These are phyloP conservation scores for Catagonus wagneri DNA, from an alignment of 2,113 vertebrate species.

Conservation along the genomic window DNA sequence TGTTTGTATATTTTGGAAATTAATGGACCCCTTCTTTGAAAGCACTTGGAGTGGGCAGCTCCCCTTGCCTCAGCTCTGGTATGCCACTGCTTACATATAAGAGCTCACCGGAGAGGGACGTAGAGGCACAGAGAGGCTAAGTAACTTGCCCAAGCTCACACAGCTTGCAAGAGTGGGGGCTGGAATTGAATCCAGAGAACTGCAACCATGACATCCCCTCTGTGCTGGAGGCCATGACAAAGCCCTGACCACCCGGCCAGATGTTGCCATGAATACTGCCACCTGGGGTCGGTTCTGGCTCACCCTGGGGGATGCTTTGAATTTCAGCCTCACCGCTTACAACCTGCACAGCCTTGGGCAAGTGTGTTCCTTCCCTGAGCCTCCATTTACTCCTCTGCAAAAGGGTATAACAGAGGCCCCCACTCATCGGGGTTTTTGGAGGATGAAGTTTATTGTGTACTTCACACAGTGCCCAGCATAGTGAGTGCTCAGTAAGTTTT, in stretches of 20 bases:
- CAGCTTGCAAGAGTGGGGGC: neutral
- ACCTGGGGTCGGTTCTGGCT: neutral
- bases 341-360: neutral
- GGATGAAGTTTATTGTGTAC: neutral
- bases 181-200: neutral
- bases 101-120: neutral
- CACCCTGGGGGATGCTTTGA: neutral
- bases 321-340: neutral
- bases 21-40: neutral
- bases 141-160: neutral
- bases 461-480: neutral
- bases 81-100: too few relatives aligned
- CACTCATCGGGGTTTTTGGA: neutral
- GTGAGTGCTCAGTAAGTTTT: neutral
- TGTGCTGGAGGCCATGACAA: neutral
- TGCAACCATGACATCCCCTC: too few relatives aligned
- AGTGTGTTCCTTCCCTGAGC: neutral
- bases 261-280: rapidly evolving
- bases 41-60: neutral
- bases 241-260: neutral
- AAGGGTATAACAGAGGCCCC: neutral
- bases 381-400: neutral
- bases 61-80: neutral
- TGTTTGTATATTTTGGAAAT: neutral
- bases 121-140: neutral